Conservation (phyloP, 2,888 invertebrate species). For the Aplocera efformata region DNA sequence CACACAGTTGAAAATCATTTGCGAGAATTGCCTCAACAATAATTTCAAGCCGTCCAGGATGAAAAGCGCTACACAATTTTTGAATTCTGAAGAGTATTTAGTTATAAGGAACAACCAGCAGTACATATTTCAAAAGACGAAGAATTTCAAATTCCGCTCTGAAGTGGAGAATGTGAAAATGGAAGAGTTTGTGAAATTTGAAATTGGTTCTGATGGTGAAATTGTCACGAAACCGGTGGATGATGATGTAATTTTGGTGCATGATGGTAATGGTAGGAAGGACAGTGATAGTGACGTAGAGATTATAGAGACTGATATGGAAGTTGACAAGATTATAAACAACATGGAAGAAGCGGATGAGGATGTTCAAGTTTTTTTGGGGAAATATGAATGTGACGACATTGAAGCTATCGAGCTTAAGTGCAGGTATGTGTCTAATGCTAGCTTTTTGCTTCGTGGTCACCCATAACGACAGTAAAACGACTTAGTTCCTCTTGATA, state of each 20-base stretch:
- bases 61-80: conserved; percentile 59
- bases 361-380: conserved; percentile 65
- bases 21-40: conserved; percentile 56
- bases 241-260: conserved; percentile 48
- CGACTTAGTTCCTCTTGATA: too few species aligned
- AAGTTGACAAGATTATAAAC: conserved; percentile 61
- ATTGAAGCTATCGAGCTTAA: conserved; percentile 48
- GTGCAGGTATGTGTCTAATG: conserved; percentile 54
- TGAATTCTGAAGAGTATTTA: conserved; percentile 63
- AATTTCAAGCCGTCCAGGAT: conserved; percentile 59
- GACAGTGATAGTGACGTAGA: conserved; percentile 65
- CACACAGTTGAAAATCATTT: conserved; percentile 63
- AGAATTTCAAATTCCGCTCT: conserved; percentile 36
- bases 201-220: conserved; percentile 69
- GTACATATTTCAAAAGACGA: conserved; percentile 65
- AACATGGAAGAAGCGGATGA: conserved; percentile 72
- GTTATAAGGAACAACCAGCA: conserved; percentile 72
- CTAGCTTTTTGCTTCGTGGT: background rate
- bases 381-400: conserved; percentile 53
- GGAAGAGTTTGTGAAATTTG: conserved; percentile 63
- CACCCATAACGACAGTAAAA: too few species aligned
- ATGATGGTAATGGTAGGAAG: conserved; percentile 49
- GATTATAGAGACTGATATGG: conserved; percentile 56
- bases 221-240: conserved; percentile 58
- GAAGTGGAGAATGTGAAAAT: conserved; percentile 34